A percentile compares a stretch with the other conserved stretches of the same genome.
These are phyloP conservation scores for Pandemis heparana DNA, from an alignment of 2,888 invertebrate species.

Conservation along the genomic window DNA sequence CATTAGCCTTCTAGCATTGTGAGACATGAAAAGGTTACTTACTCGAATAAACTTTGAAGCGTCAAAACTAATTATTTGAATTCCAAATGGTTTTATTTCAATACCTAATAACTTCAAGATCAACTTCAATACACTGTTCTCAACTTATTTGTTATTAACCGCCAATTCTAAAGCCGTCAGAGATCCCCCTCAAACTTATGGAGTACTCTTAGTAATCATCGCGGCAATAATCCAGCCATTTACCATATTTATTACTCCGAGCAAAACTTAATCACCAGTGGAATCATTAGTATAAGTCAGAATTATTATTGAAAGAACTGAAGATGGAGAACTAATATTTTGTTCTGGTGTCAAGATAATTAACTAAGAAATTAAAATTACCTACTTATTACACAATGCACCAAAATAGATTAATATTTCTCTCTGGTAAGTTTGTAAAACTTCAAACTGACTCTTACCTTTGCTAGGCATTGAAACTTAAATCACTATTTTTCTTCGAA, in stretches of 20 bases:
- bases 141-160: constrained; percentile 4
- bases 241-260: constrained; percentile 31
- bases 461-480: too few species aligned
- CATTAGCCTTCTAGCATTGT: neutral
- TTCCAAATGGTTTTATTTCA: neutral
- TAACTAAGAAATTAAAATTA: neutral
- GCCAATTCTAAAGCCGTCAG: neutral
- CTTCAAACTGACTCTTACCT: too few species aligned
- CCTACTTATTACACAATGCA: too few species aligned
- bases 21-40: neutral
- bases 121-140: neutral
- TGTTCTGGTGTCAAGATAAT: neutral
- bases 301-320: neutral
- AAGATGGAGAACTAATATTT: neutral
- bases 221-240: constrained; percentile 37
- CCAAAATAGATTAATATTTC: too few species aligned
- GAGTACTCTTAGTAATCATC: constrained; percentile 37
- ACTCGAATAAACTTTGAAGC: neutral
- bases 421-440: too few species aligned
- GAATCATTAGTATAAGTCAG: constrained; percentile 5
- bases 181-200: constrained; percentile 25
- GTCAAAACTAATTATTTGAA: neutral
- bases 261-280: constrained; percentile 28
- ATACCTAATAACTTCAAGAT: neutral
- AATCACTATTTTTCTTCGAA: too few species aligned